Evolutionary conservation across 2,113 vertebrate genomes (phyloP), one percentile per base, ranked within the genome.

Genomic region (Osmerus mordax): DNA sequence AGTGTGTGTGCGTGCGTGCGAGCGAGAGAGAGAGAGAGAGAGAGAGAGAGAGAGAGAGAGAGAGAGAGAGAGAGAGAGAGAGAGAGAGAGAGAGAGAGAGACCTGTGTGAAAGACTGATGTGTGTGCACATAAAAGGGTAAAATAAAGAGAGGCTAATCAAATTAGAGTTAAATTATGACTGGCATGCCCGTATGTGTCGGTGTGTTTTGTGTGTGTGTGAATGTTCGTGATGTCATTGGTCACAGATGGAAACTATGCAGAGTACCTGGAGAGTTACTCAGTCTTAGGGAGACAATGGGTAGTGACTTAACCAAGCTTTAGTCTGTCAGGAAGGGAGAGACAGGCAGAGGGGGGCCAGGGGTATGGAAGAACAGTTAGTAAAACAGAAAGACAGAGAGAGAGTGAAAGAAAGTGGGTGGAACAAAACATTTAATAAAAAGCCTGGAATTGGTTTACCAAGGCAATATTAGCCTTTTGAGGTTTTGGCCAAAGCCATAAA

Each of bases 161-260:
- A 18, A n/a, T 55, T 55, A 55, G 54, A 55, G 54, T 55, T n/a
- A n/a, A 3, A 14, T 55, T 55, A 4, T 55, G 54, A 55, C 54
- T 55, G 54, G 18, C 54, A 55, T 55, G 5, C 36, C 36, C 36
- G 19, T 64, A 28, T 64, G 28, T 64, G 15, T 64, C 2, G 16
- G 62, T 32, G 62, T 64, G 62, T 36, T n/a, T n/a, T n/a, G n/a
- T n/a, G n/a, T n/a, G n/a, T n/a, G 25, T 36, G 4, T 32, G 11
- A 2, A 36, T 64, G 62, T 12, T 13, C 11, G 7, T 25, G n/a
- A 9, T 62, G 78, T 82, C 82, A 80, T 77, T 81, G 78, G 67
- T 78, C 60, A 69, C 79, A 82, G 75, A 78, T 82, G 78, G 70
- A 84, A 70, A 73, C 66, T 69, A 72, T 78, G 74, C 70, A 67